phyloP scores from a whole-genome alignment of 2,888 invertebrate species.

The Poecilus cupreus region DNA sequence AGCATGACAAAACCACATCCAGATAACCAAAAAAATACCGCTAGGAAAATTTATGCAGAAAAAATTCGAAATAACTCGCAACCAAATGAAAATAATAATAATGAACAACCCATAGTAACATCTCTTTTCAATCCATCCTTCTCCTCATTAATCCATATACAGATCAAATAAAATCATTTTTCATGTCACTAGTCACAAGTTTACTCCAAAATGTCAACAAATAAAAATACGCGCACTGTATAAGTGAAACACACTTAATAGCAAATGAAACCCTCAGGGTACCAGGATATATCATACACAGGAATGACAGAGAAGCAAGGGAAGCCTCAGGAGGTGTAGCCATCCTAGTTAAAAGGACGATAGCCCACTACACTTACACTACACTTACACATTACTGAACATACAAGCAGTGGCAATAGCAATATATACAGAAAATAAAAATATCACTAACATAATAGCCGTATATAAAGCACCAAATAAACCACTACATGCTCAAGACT shows the following conservation, averaged over 20 bases:
- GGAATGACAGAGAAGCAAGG: conserved; percentile 10
- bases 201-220: background rate
- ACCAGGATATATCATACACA: conserved; percentile 42
- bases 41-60: background rate
- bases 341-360: background rate
- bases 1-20: background rate
- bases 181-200: too few species aligned
- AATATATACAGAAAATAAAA: too few species aligned
- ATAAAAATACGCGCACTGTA: conserved; percentile 3
- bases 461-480: background rate
- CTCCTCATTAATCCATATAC: background rate
- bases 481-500: too few species aligned
- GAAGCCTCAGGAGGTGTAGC: conserved; percentile 57
- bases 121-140: too few species aligned
- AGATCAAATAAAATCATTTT: background rate
- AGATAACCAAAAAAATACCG: background rate
- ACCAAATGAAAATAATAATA: background rate
- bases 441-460: background rate
- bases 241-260: conserved; percentile 57
- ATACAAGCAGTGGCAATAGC: too few species aligned
- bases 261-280: conserved; percentile 47
- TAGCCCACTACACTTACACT: too few species aligned
- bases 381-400: too few species aligned
- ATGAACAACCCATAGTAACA: too few species aligned
- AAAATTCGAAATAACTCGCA: too few species aligned